Conservation (phyloP, 2,113 vertebrate genomes). For the Abramis brama region DNA sequence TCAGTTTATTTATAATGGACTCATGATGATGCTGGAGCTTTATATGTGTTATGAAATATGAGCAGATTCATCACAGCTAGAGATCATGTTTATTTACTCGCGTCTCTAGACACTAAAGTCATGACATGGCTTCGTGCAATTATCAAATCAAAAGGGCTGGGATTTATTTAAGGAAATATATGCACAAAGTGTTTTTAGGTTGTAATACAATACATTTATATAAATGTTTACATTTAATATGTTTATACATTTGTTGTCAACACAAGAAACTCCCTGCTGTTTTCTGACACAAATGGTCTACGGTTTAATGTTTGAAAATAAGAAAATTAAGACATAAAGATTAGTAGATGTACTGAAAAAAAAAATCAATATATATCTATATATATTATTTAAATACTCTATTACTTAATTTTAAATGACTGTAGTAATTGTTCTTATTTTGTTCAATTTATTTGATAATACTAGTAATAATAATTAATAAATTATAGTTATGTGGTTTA, state of each 20-base stretch:
- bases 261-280: not conserved
- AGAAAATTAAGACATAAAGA: not conserved
- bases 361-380: not conserved
- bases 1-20: slow-evolving; percentile 21
- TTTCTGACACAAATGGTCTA: not conserved
- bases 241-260: not conserved
- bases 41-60: not conserved
- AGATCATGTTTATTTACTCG: not conserved
- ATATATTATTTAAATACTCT: not conserved
- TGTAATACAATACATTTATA: not conserved
- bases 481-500: no score
- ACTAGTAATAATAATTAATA: no score
- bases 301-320: not conserved
- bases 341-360: not conserved
- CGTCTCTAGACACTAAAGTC: not conserved
- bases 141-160: not conserved
- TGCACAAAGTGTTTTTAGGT: not conserved
- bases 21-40: not conserved
- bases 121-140: not conserved
- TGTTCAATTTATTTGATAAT: not conserved
- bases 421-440: not conserved
- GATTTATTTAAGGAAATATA: not conserved
- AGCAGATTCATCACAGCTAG: not conserved
- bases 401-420: not conserved
- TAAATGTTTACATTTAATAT: not conserved